Base-by-base conservation (phyloP, 2,888 invertebrate species). In the Cantharis nigra region DNA sequence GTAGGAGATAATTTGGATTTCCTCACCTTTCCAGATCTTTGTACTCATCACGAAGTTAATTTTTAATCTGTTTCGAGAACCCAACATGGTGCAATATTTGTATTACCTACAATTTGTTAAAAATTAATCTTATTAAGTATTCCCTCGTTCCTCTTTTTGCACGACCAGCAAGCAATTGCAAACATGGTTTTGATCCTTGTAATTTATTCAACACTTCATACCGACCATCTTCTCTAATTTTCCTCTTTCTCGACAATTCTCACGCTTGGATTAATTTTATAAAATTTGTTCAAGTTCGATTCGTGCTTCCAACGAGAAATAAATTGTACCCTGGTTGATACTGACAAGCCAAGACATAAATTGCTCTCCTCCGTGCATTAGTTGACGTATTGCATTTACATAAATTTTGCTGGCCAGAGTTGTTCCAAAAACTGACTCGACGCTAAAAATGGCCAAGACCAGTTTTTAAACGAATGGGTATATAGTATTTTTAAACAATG, bases 381-480 rank as follows among this genome's bases (percentile, higher is more conserved):
- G 49, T 67, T 67, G 65, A 67, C 65, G 65, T 23, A 67, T 67
- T 67, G 65, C 65, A 67, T 67, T 67, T 67, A 67, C 65, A 67
- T 67, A 67, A 67, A 67, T 67, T 67, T 67, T 64, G 11, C 26
- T 67, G 20, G 26, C 13, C 65, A 67, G 65, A 67, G 65, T 67
- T 11, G 65, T 18, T 49, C 49, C 49, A 49, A 49, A 49, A 49
- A 49, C 49, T 49, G 49, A 18, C 65, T 67, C 18, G 9, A 7
- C 23, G 16, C 71, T 71, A 18, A 72, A 72, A 71, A 77, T 74
- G 77, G 77, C 33, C 63, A 73, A 70, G 74, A 77, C 77, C 74
- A 74, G 74, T 76, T 76, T 72, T 70, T 75, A 65, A 70, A 70
- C 70, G 71, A 67, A 26, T 67, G 20, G 49, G n/a, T 67, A 67